A percentile compares a stretch with the other conserved stretches of the same genome.
Evolutionary conservation across 2,797 vertebrate species (phyloP).

Genomic region (Acanthis flammea): DNA sequence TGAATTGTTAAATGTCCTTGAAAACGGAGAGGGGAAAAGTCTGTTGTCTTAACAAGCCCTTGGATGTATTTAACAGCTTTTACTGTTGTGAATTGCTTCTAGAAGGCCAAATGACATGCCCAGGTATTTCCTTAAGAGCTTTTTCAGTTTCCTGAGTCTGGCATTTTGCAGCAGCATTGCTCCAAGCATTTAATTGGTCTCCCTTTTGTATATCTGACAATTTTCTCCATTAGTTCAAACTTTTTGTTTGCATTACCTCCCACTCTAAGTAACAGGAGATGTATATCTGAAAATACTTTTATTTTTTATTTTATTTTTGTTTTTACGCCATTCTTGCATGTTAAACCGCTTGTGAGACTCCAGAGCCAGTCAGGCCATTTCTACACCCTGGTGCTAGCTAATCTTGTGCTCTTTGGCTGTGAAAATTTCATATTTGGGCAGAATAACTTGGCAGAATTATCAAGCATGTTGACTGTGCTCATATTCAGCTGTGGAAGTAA

Average conservation of each 20-base stretch:
- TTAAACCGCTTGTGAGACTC: background rate
- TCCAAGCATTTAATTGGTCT: slow-evolving; percentile 3
- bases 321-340: background rate
- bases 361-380: background rate
- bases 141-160: background rate
- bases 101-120: background rate
- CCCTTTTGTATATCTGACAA: background rate
- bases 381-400: background rate
- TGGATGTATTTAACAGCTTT: background rate
- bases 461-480: background rate
- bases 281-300: background rate
- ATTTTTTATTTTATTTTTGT: background rate
- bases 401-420: background rate
- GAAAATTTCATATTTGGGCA: background rate
- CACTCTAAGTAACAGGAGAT: background rate
- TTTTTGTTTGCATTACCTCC: slow-evolving; percentile 11
- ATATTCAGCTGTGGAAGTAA: background rate
- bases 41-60: background rate
- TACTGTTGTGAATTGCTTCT: background rate
- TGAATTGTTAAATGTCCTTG: background rate
- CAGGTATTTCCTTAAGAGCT: slow-evolving; percentile 24
- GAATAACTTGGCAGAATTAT: background rate
- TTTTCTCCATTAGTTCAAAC: background rate
- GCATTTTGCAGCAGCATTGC: background rate
- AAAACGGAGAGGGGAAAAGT: background rate